phyloP scores from a whole-genome alignment of 2,888 invertebrate species.

The Onthophagus sagittarius region DNA sequence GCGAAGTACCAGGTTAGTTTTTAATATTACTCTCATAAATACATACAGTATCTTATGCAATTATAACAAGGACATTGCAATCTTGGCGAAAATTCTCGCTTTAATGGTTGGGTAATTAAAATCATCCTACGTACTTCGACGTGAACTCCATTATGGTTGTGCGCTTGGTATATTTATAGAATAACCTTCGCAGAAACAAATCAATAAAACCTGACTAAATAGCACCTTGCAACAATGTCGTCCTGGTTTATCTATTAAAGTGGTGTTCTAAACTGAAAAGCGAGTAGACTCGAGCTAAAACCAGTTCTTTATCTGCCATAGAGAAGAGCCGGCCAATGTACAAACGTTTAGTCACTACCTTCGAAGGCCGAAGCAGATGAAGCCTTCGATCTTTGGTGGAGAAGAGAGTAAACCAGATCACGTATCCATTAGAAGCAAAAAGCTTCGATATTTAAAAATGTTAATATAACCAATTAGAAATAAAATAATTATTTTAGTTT shows the following conservation, averaged over 20 bases:
- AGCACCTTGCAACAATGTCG: neutral
- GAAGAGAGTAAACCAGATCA: neutral
- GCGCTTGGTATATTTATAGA: neutral
- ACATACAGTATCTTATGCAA: too few relatives aligned
- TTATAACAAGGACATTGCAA: neutral
- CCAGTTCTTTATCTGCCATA: neutral
- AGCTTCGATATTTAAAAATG: neutral
- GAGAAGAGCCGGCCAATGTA: neutral
- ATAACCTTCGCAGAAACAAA: neutral
- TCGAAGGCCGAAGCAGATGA: neutral
- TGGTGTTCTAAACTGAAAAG: neutral
- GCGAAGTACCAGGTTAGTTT: conserved; percentile 79
- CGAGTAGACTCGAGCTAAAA: neutral
- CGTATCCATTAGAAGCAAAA: neutral
- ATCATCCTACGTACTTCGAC: neutral
- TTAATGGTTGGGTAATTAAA: neutral
- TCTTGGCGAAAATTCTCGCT: neutral
- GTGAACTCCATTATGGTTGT: neutral
- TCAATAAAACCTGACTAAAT: neutral
- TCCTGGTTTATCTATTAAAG: neutral
- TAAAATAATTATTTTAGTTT: neutral
- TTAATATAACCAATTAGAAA: too few relatives aligned
- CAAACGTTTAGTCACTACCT: neutral
- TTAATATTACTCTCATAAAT: too few relatives aligned
- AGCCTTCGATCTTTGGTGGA: neutral